Evolutionary conservation across 2,797 vertebrate genomes (phyloP).

Genomic region (Anguilla megastoma): DNA sequence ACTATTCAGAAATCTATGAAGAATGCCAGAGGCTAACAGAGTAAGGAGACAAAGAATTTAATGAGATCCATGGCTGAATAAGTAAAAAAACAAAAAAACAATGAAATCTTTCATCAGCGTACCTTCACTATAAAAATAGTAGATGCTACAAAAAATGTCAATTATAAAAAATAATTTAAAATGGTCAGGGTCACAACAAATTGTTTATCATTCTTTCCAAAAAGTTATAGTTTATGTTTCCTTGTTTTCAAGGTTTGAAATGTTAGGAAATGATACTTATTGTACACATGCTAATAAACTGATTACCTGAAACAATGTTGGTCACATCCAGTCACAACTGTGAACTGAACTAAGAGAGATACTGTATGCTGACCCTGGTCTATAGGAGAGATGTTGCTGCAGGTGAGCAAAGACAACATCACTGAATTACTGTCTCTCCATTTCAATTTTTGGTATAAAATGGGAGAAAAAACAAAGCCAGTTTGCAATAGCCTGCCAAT

Average conservation of each 20-base stretch:
- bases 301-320: neutral
- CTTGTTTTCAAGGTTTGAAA: neutral
- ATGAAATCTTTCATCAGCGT: neutral
- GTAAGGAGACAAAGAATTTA: neutral
- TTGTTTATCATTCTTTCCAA: neutral
- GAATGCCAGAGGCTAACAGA: constrained; percentile 23
- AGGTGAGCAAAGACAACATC: neutral
- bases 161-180: neutral
- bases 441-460: neutral
- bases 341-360: neutral
- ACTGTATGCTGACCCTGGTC: too few species aligned
- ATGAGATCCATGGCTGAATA: neutral
- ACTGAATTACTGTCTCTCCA: neutral
- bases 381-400: neutral
- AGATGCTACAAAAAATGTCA: neutral
- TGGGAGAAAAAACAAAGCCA: neutral
- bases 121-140: neutral
- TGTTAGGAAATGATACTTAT: neutral
- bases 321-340: neutral
- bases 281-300: neutral
- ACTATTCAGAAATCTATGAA: constrained; percentile 8
- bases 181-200: neutral
- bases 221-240: neutral
- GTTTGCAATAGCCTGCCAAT: neutral
- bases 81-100: neutral